Conservation (phyloP, 2,888 invertebrate genomes). For the Falcaria lacertinaria region DNA sequence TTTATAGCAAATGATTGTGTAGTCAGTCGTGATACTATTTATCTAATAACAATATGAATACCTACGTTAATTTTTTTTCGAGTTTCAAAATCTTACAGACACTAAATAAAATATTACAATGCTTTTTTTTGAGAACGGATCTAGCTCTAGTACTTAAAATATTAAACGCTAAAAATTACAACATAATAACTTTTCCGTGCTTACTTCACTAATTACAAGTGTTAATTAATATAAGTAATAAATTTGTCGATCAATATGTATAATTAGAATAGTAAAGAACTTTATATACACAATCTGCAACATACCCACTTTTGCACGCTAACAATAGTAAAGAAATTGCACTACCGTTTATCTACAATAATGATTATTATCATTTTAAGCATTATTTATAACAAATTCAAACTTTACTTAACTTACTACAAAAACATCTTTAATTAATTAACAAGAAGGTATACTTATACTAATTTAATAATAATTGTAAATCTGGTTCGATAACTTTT, state of each 20-base stretch:
- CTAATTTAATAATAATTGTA: too few species aligned
- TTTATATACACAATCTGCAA: not conserved
- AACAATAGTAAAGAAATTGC: not conserved
- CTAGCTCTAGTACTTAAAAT: slow-evolving; percentile 5
- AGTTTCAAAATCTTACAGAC: slow-evolving; percentile 13
- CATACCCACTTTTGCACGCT: not conserved
- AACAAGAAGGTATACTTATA: too few species aligned
- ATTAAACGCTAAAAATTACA: slow-evolving; percentile 1
- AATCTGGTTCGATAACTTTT: too few species aligned
- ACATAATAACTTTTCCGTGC: slow-evolving; percentile 19
- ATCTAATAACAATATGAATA: slow-evolving; percentile 22
- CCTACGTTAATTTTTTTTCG: slow-evolving; percentile 11
- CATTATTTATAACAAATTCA: too few species aligned
- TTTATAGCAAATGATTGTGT: slow-evolving; percentile 20
- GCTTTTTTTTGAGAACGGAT: too few species aligned
- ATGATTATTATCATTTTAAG: too few species aligned
- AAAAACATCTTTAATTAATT: too few species aligned
- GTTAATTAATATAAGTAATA: not conserved
- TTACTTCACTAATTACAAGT: slow-evolving; percentile 8
- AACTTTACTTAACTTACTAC: too few species aligned
- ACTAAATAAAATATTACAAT: too few species aligned
- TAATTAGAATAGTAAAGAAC: not conserved
- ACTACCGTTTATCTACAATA: not conserved
- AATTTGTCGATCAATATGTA: not conserved
- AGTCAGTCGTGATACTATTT: slow-evolving; percentile 30